Conservation (phyloP, 2,888 invertebrate species). For the Dysmachus trigonus region DNA sequence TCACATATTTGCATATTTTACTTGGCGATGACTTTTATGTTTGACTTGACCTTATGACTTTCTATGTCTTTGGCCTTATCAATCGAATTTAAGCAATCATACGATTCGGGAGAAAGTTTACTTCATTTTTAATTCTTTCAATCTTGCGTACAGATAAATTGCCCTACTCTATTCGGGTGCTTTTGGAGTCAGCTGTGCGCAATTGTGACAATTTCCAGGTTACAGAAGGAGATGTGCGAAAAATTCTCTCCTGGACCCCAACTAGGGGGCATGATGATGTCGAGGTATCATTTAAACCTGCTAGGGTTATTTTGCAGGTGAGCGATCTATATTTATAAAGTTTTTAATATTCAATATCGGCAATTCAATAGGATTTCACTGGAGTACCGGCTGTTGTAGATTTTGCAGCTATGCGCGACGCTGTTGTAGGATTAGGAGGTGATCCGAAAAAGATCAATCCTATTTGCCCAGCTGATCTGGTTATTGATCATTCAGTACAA, state of each 20-base stretch:
- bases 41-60: not conserved
- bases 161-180: constrained; percentile 90
- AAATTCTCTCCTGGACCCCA: constrained; percentile 86
- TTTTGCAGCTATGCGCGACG: constrained; percentile 98
- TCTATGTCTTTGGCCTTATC: not conserved
- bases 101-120: not conserved
- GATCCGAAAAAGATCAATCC: constrained; percentile 95
- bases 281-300: constrained; percentile 96
- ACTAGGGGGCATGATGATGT: constrained; percentile 68
- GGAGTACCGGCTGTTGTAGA: constrained; percentile 99
- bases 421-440: constrained; percentile 85
- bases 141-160: constrained; percentile 62
- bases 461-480: constrained; percentile 95
- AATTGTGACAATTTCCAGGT: constrained; percentile 97
- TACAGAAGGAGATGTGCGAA: constrained; percentile 83
- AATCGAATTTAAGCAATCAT: not conserved
- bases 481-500: constrained; percentile 98
- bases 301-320: constrained; percentile 94
- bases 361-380: constrained; percentile 78
- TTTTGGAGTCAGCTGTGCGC: constrained; percentile 94
- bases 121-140: not conserved
- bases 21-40: not conserved
- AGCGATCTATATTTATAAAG: not conserved
- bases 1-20: not conserved
- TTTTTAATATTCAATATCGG: not conserved